Evolutionary conservation across 2,888 invertebrate genomes (phyloP), one percentile per base, ranked within the genome.

Genomic region (Harmothoe impar): DNA sequence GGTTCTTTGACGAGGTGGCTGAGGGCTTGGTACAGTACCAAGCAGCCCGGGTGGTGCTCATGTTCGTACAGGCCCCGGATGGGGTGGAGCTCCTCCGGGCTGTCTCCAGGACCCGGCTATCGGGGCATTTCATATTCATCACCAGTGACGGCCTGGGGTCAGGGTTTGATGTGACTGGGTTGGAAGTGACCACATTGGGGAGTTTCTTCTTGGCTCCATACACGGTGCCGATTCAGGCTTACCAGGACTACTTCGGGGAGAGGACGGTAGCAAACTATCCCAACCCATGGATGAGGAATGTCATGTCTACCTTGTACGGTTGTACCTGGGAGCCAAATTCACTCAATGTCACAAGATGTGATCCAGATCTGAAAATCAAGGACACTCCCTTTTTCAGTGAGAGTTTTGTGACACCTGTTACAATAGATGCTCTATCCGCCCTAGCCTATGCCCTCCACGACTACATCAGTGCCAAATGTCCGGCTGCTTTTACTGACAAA

Each of bases 41-140:
- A 20, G 97, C 97, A 95, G 97, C 98, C 86, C 97, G 97, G 86
- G 97, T 97, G 25, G 72, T 91, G n/a, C 56, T 91, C 31, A 81
- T 91, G 89, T 91, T 91, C 1, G 43, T 56, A 31, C 84, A 91
- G 54, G 78, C 86, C 31, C 31, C n/a, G 23, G 90, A 90, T 33
- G 91, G 54, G n/a, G 56, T 51, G 68, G 88, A 72, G 17, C 54
- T 91, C 0, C 33, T 91, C 33, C n/a, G 33, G 52, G 90, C 62
- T 23, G 77, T 89, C 3, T 20, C 43, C 1, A 84, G 43, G 23
- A n/a, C 84, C 1, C 5, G 25, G 17, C 33, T 84, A 29, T 23
- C 43, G 3, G 84, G 84, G 0, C 84, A 84, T 84, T 84, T 84
- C 43, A 43, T 91, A 25, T 90, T 84, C 54, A 90, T 91, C 33